Evolutionary conservation across 2,797 vertebrate species (phyloP).

Genomic region (Melopsittacus undulatus): DNA sequence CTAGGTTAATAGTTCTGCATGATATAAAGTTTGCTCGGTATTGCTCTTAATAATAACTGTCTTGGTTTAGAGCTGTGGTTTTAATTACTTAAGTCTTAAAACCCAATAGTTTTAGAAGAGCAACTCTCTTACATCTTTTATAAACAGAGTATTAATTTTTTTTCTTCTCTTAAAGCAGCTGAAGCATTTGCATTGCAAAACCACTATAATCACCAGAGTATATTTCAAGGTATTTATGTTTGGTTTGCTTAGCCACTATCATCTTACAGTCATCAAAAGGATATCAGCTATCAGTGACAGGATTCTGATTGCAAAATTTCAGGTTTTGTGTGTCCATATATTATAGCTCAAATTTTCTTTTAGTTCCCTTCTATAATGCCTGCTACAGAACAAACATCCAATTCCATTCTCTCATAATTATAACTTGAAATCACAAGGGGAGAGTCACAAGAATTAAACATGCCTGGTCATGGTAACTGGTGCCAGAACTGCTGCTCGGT

Average conservation of each 20-base stretch:
- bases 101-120: background rate
- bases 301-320: background rate
- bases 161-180: background rate
- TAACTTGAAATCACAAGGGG: background rate
- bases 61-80: background rate
- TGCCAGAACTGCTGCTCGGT: constrained; percentile 80
- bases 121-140: background rate
- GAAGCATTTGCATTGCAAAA: background rate
- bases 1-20: background rate
- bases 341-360: background rate
- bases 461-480: constrained; percentile 94
- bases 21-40: background rate
- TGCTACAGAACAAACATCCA: background rate
- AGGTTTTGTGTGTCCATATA: background rate
- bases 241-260: background rate
- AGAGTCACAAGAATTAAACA: constrained; percentile 22
- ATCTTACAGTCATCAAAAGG: background rate
- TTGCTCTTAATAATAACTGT: background rate
- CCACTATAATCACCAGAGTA: background rate
- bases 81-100: background rate
- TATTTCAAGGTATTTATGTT: background rate
- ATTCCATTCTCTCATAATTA: background rate
- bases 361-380: background rate
- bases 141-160: background rate
- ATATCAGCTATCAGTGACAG: background rate